phyloP scores from a whole-genome alignment of 2,888 invertebrate genomes.

The Drosophila maculinotata region DNA sequence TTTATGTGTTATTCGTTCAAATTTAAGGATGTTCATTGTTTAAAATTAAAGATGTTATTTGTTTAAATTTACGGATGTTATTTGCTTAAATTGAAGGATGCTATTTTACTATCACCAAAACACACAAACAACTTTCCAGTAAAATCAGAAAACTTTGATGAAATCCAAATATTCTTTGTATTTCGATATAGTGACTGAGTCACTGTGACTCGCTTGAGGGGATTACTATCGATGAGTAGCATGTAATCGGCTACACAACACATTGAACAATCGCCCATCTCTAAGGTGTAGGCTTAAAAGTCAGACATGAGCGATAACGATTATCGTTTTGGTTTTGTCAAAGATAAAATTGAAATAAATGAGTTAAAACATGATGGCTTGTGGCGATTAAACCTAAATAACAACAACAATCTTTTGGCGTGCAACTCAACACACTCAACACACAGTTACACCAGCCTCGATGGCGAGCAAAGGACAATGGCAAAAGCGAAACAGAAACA shows the following conservation, averaged over 20 bases:
- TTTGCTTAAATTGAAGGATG: neutral
- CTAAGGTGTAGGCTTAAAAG: constrained; percentile 51
- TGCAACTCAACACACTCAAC: constrained; percentile 37
- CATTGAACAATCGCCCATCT: constrained; percentile 23
- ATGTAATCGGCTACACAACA: constrained; percentile 8
- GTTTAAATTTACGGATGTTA: neutral
- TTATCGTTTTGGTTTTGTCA: constrained; percentile 57
- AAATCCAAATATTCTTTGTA: neutral
- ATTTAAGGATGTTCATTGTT: no score
- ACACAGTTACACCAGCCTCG: constrained; percentile 48
- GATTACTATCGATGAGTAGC: constrained; percentile 2
- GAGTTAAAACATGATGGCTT: constrained; percentile 63
- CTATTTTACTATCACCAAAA: neutral
- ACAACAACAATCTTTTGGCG: constrained; percentile 64
- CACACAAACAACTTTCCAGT: no score
- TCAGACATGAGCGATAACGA: constrained; percentile 63
- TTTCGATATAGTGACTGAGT: neutral
- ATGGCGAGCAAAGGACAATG: constrained; percentile 62
- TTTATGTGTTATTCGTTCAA: no score
- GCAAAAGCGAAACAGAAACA: constrained; percentile 69
- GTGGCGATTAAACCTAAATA: constrained; percentile 67
- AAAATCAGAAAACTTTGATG: neutral
- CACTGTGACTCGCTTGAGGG: constrained; percentile 4
- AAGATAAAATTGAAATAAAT: constrained; percentile 67
- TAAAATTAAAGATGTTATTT: neutral